Evolutionary conservation across 2,888 invertebrate species (phyloP), one percentile per base, ranked within the genome.

Genomic region (Creontiades dilutus): DNA sequence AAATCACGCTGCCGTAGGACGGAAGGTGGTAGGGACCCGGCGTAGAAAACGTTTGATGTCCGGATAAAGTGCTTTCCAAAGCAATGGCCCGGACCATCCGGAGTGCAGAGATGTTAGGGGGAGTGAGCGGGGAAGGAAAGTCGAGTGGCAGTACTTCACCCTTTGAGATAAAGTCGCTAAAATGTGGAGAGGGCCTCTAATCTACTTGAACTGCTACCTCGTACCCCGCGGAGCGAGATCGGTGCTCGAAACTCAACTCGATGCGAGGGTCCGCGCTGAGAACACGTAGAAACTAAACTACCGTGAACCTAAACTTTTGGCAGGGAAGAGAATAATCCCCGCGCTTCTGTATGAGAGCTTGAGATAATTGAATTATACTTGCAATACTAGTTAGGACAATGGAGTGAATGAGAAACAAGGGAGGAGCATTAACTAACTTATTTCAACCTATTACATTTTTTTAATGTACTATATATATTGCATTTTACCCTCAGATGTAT

Each of bases 61-160:
- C 37, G 61, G 57, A 85, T 85, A 61, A 85, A 85, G 61, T 61
- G 82, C 82, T 55, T 52, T n/a, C 48, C 82, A 82, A 82, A 48
- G 82, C 82, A 82, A 82, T 82, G 48, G 82, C 48, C 82, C 55
- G 82, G 82, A 82, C 48, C 47, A 82, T 82, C 27, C 48, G 55
- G 82, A 82, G 55, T 47, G 78, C 37, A n/a, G 78, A 80, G 82
- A 82, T 27, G 48, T 82, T 13, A 27, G 27, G 23, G 23, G 16
- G 47, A n/a, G 52, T 2, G 23, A 23, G 55, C 1, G 82, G 23
- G 55, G 61, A 7, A 28, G 57, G 85, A 80, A 47, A 80, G 82
- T 82, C 52, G 82, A 82, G 82, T 82, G 82, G 82, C 52, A 47
- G 52, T 82, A 82, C 82, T 82, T 82, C 52, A 52, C 82, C 82